Conservation (phyloP, 2,113 vertebrate genomes). For the Balaenoptera acutorostrata region DNA sequence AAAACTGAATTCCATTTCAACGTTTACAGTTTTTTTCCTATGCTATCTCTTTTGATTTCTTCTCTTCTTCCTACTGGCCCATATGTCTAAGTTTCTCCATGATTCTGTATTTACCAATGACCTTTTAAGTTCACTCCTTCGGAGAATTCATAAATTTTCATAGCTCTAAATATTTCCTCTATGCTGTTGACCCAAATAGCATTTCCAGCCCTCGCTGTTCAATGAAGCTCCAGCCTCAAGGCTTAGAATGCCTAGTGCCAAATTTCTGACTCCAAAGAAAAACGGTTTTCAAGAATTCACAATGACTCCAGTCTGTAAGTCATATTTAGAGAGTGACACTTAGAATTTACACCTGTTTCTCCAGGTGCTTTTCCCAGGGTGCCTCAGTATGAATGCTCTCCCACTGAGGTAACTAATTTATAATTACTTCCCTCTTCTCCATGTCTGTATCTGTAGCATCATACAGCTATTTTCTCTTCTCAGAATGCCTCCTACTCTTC, state of each 20-base stretch:
- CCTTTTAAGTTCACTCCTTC: background rate
- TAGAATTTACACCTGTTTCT: background rate
- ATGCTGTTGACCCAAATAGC: background rate
- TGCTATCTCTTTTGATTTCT: background rate
- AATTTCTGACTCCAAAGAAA: constrained; percentile 17
- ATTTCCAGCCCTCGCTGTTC: constrained; percentile 1
- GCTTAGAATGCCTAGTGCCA: background rate
- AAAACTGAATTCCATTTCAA: background rate
- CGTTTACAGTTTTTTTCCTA: background rate
- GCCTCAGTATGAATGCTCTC: background rate
- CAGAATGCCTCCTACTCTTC: background rate
- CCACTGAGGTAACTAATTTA: background rate
- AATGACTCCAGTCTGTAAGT: background rate
- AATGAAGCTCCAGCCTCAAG: background rate
- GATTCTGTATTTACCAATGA: background rate
- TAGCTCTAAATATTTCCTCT: background rate
- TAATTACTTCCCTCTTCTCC: background rate
- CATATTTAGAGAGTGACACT: background rate
- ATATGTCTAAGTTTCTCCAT: background rate
- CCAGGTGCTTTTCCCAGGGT: background rate
- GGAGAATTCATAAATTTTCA: background rate
- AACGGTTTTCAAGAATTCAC: background rate
- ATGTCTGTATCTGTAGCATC: too few species aligned
- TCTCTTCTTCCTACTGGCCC: background rate
- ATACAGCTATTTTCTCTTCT: background rate